Conservation (phyloP, 1,140 invertebrate species). For the Drosophila tropicalis region DNA sequence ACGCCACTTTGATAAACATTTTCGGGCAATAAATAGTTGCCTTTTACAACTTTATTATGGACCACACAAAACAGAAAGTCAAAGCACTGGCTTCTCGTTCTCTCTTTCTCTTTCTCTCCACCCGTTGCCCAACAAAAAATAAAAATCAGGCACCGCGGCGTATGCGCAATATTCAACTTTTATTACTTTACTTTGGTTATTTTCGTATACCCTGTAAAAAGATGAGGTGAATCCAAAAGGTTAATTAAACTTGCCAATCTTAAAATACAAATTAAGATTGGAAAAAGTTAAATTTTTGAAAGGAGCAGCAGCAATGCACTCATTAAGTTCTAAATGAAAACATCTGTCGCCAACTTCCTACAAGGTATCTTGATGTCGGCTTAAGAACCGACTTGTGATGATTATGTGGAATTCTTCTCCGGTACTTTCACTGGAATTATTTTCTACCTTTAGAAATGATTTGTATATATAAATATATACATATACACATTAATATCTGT, state of each 20-base stretch:
- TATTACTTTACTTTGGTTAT: slow-evolving; percentile 50
- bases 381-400: neutral
- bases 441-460: slow-evolving; percentile 10
- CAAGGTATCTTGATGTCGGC: neutral
- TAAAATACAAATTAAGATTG: neutral
- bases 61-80: slow-evolving; percentile 34
- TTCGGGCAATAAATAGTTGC: slow-evolving; percentile 58
- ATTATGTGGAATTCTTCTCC: neutral
- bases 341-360: neutral
- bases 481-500: slow-evolving; percentile 42
- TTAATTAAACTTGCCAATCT: neutral
- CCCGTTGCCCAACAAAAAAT: slow-evolving; percentile 27
- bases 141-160: slow-evolving; percentile 44
- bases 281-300: too few species aligned
- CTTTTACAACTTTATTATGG: slow-evolving; percentile 67
- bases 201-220: neutral
- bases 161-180: slow-evolving; percentile 61
- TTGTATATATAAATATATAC: slow-evolving; percentile 35
- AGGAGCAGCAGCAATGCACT: too few species aligned
- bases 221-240: neutral
- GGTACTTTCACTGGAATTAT: slow-evolving; percentile 28
- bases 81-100: neutral
- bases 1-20: slow-evolving; percentile 58
- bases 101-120: neutral
- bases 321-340: too few species aligned